These are phyloP conservation scores for Hippopotamyrus pictus DNA, from an alignment of 2,797 vertebrate species.

Conservation along the genomic window DNA sequence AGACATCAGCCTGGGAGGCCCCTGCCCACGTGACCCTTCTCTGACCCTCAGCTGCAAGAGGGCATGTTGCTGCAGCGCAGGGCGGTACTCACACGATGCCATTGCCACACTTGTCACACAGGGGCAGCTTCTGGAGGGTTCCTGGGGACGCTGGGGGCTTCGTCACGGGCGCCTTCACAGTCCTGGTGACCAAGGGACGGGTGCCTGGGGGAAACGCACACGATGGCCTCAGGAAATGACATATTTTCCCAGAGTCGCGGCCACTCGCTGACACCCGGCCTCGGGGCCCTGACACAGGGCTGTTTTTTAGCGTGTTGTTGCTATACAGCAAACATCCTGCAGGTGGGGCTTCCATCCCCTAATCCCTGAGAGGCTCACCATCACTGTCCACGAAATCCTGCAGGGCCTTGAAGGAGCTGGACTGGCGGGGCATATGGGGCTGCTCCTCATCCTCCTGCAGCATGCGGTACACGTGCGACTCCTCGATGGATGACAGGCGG, in stretches of 20 bases:
- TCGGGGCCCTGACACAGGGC: background rate
- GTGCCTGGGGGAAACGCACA: slow-evolving; percentile 60
- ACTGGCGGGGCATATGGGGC: slow-evolving; percentile 79
- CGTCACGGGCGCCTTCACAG: slow-evolving; percentile 79
- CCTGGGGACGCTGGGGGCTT: slow-evolving; percentile 66
- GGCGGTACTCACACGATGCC: slow-evolving; percentile 84
- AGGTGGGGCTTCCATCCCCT: background rate
- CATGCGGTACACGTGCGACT: slow-evolving; percentile 91
- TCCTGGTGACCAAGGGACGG: slow-evolving; percentile 75
- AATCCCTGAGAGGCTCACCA: slow-evolving; percentile 56
- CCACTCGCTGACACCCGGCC: background rate
- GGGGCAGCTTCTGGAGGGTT: slow-evolving; percentile 81
- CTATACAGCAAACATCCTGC: background rate
- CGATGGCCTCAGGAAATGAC: background rate
- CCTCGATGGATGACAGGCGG: slow-evolving; percentile 58
- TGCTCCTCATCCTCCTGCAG: slow-evolving; percentile 71
- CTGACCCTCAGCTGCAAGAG: background rate
- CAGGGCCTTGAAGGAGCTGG: slow-evolving; percentile 89
- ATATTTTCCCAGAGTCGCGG: background rate
- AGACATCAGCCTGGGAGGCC: background rate
- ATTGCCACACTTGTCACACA: slow-evolving; percentile 91
- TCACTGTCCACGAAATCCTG: slow-evolving; percentile 86
- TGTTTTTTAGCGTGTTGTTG: background rate
- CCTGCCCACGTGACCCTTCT: background rate
- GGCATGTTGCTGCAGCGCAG: background rate